Conservation (phyloP, 1,140 invertebrate genomes). For the Latrodectus geometricus region DNA sequence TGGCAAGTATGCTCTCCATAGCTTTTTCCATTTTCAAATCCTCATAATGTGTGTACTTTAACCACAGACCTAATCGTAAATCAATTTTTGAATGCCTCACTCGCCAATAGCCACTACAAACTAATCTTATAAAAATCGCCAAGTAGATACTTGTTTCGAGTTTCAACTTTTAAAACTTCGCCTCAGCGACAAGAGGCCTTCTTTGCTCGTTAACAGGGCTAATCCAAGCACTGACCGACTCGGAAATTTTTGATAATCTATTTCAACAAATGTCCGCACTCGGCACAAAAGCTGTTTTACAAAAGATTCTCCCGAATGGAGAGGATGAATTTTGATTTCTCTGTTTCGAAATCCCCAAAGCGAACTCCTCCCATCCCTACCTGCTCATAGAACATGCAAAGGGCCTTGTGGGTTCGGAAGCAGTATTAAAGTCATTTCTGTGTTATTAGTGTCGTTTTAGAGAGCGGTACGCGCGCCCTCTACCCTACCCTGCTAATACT, state of each 20-base stretch:
- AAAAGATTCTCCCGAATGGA: background rate
- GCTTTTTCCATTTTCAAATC: no score
- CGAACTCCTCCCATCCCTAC: background rate
- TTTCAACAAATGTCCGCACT: background rate
- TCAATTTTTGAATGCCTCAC: no score
- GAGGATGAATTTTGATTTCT: slow-evolving; percentile 34
- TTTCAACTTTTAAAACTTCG: no score
- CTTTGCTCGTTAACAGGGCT: no score
- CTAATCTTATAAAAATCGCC: no score
- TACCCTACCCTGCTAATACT: slow-evolving; percentile 5
- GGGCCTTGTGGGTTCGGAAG: slow-evolving; percentile 38
- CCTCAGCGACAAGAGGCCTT: no score
- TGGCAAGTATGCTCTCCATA: no score
- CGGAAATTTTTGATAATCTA: background rate
- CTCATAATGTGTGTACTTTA: no score
- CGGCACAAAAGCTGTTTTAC: background rate
- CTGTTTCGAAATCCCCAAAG: background rate
- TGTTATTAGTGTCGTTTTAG: slow-evolving; percentile 46
- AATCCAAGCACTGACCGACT: background rate
- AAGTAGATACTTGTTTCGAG: no score
- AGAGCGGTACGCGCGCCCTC: background rate
- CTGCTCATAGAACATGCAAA: background rate
- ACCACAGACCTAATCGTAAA: no score
- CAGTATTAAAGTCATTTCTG: slow-evolving; percentile 58
- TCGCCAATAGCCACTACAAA: no score